Base-by-base conservation (phyloP, 2,888 invertebrate genomes). In the Parnassius orleans region DNA sequence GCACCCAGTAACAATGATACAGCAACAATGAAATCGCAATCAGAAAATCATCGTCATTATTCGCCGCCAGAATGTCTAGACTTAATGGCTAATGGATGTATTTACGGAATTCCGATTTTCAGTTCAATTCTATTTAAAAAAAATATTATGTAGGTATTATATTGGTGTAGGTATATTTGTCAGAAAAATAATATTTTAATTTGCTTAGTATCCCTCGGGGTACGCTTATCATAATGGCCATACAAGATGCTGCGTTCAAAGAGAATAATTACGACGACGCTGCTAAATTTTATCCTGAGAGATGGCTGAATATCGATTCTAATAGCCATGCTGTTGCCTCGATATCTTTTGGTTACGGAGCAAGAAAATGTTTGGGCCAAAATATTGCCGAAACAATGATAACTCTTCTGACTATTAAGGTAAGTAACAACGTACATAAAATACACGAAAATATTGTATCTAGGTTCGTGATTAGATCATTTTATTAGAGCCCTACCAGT, bases 231-330 rank as follows among this genome's bases (percentile, higher is more conserved):
- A 90, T 95, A 71, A 94, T 94, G 92, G 94, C 94, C 0, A 93
- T 93, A 53, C 93, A 93, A 79, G 90, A 95, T 54, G 86, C 94
- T 1, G 92, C 93, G 14, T 75, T 92, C 61, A 92, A 93, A 60
- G 94, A 95, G 68, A 93, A 93, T 68, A 93, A 95, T 75, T 95
- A 93, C 69, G 94, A 95, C 41, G 93, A 95, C 68, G 93, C 94
- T 0, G 72, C 82, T 1, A 92, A 92, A 63, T 95, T 93, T 70
- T 81, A 85, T 65, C 95, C 95, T 0, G 94, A 94, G 68, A 86
- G 95, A 63, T 95, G 95, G 95, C 71, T 94, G 14, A 79, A 79
- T 14, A 59, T 75, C 0, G 89, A 90, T 11, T 66, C 81, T 0
- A 76, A 82, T 33, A 83, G 91, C 12, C 84, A 93, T 61, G 80